Conservation (phyloP, 2,113 vertebrate genomes). For the Syrrhaptes paradoxus region DNA sequence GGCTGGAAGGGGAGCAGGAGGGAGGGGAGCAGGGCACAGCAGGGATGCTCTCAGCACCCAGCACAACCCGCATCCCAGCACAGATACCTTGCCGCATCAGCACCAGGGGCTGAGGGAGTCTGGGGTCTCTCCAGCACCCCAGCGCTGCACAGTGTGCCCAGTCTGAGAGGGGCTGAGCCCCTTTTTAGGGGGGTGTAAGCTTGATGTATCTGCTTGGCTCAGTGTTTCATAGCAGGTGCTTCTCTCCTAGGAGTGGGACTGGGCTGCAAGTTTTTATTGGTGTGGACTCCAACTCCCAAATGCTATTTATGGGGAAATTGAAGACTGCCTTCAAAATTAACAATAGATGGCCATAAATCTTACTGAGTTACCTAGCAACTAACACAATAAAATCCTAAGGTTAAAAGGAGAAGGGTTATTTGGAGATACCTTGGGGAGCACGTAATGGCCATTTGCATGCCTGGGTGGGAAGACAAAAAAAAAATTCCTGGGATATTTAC, state of each 20-base stretch:
- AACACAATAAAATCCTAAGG: conserved; percentile 73
- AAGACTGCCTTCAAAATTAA: conserved; percentile 76
- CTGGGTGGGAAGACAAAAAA: conserved; percentile 28
- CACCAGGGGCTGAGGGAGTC: not conserved
- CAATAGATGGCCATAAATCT: conserved; percentile 81
- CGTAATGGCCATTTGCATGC: conserved; percentile 54
- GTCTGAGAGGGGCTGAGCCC: not conserved
- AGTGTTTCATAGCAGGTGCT: not conserved
- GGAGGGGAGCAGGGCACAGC: not conserved
- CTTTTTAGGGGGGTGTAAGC: not conserved
- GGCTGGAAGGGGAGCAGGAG: not conserved
- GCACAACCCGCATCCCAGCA: not conserved
- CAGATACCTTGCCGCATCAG: not conserved
- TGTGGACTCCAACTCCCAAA: conserved; percentile 63
- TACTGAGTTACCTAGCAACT: conserved; percentile 82
- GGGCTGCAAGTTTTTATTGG: conserved; percentile 52
- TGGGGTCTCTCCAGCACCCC: not conserved
- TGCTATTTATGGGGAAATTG: conserved; percentile 69
- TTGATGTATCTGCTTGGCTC: not conserved
- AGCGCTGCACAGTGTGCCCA: not conserved
- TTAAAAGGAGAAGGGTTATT: conserved; percentile 70
- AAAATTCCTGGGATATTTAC: conserved; percentile 48
- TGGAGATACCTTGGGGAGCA: conserved; percentile 67
- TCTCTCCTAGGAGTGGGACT: not conserved
- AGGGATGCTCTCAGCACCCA: rapidly evolving